These are phyloP conservation scores for Lithophane semibrunnea DNA, from an alignment of 2,888 invertebrate genomes.

Conservation along the genomic window DNA sequence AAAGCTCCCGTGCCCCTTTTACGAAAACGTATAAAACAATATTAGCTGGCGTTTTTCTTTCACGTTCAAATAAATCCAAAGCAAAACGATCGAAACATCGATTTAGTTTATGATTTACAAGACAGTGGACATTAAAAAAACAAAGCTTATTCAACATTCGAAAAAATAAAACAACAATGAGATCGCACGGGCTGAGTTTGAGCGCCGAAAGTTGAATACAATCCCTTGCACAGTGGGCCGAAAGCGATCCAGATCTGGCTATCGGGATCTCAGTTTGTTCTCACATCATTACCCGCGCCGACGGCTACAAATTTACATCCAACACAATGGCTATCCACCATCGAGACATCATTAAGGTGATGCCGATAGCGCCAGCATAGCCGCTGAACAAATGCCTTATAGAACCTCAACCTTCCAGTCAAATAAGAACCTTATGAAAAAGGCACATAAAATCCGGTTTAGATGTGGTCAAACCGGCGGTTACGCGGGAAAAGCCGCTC, in stretches of 20 bases:
- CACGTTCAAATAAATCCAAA: conserved; percentile 44
- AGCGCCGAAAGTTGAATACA: conserved; percentile 84
- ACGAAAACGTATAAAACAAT: conserved; percentile 40
- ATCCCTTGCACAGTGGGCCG: conserved; percentile 84
- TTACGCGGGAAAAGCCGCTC: conserved; percentile 74
- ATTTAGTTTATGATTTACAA: conserved; percentile 80
- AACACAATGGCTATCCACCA: conserved; percentile 91
- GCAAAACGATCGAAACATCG: conserved; percentile 57
- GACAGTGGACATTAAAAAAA: conserved; percentile 76
- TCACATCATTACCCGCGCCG: conserved; percentile 91
- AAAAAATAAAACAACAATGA: conserved; percentile 78
- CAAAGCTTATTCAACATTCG: conserved; percentile 78
- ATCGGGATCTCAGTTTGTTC: conserved; percentile 90
- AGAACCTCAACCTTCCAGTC: conserved; percentile 58
- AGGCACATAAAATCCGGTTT: conserved; percentile 67
- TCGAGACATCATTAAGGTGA: conserved; percentile 91
- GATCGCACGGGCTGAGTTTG: conserved; percentile 74
- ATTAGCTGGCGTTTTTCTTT: conserved; percentile 45
- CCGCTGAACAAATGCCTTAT: conserved; percentile 77
- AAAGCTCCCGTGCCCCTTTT: conserved; percentile 33
- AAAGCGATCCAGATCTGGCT: conserved; percentile 88
- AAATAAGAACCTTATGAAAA: conserved; percentile 74
- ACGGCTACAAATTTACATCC: conserved; percentile 91
- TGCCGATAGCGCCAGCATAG: conserved; percentile 89
- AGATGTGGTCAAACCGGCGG: conserved; percentile 65